These are phyloP conservation scores for Drosophila ustulata DNA, from an alignment of 2,888 invertebrate genomes.

Conservation along the genomic window DNA sequence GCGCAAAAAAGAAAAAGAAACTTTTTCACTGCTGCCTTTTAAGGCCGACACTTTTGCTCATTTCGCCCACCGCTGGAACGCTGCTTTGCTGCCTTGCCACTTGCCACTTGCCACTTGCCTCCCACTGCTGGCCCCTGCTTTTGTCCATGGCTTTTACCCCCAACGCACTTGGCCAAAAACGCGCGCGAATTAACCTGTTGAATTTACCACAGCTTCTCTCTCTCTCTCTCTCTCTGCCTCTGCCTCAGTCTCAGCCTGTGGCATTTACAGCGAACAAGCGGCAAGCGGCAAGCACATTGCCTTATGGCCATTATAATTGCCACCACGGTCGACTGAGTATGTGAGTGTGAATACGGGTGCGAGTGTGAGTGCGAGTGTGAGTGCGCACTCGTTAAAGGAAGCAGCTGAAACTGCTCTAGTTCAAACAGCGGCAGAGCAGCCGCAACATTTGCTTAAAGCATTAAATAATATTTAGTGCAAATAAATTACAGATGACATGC, in stretches of 20 bases:
- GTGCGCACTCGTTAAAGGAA: slow-evolving; percentile 15
- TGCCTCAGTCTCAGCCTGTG: slow-evolving; percentile 26
- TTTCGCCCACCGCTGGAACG: slow-evolving; percentile 51
- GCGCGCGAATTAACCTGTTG: slow-evolving; percentile 83
- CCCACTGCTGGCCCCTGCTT: slow-evolving; percentile 21
- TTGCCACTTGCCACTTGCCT: slow-evolving; percentile 17
- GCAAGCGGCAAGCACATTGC: slow-evolving; percentile 44
- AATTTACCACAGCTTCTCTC: slow-evolving; percentile 28
- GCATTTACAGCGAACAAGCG: slow-evolving; percentile 12
- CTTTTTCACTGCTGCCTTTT: slow-evolving; percentile 69
- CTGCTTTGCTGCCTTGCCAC: slow-evolving; percentile 21
- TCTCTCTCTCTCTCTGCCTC: neutral
- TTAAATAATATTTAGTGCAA: slow-evolving; percentile 6
- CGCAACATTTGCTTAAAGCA: neutral
- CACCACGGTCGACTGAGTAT: slow-evolving; percentile 8
- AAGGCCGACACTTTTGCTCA: slow-evolving; percentile 77
- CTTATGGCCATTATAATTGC: slow-evolving; percentile 61
- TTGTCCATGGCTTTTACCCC: slow-evolving; percentile 27
- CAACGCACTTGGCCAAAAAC: slow-evolving; percentile 66
- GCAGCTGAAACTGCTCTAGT: slow-evolving; percentile 27
- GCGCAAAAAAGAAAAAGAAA: slow-evolving; percentile 37
- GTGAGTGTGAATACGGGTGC: neutral
- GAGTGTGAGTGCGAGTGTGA: slow-evolving; percentile 9
- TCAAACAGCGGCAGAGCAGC: slow-evolving; percentile 6
- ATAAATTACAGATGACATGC: neutral